phyloP scores from a whole-genome alignment of 2,797 vertebrate species.

The Chromobotia macracanthus region DNA sequence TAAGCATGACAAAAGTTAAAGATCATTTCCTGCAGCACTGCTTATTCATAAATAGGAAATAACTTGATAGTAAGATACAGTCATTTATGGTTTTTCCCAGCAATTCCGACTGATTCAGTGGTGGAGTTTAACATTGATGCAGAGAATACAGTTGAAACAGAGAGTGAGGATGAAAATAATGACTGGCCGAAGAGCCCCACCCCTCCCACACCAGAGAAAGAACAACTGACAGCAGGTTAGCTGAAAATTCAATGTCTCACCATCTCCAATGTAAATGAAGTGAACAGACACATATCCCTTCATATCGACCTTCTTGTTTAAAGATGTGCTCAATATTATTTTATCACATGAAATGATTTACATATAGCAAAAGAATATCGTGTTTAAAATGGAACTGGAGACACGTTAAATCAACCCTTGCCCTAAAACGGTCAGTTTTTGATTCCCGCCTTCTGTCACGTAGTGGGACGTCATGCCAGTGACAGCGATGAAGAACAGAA shows the following conservation, averaged over 20 bases:
- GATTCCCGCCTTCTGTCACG: constrained; percentile 2
- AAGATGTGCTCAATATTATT: too few relatives aligned
- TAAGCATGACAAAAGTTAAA: constrained; percentile 22
- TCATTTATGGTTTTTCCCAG: constrained; percentile 56
- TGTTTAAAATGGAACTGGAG: too few relatives aligned
- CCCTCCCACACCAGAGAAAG: constrained; percentile 66
- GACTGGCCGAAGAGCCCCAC: constrained; percentile 51
- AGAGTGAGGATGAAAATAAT: constrained; percentile 63
- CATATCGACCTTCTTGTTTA: background rate
- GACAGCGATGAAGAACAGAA: constrained; percentile 64
- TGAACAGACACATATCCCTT: background rate
- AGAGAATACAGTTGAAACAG: constrained; percentile 53
- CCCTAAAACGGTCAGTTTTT: too few relatives aligned
- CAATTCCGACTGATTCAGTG: constrained; percentile 60
- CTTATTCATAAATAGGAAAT: constrained; percentile 45
- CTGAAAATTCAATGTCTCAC: background rate
- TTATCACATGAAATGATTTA: too few relatives aligned
- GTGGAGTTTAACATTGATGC: constrained; percentile 55
- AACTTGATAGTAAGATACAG: constrained; percentile 6
- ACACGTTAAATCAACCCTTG: too few relatives aligned
- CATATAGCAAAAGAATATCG: too few relatives aligned
- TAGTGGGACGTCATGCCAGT: constrained; percentile 76
- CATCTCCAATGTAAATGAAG: background rate
- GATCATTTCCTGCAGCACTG: constrained; percentile 22
- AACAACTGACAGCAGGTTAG: constrained; percentile 72